Base-by-base conservation (phyloP, 2,888 invertebrate species). In the Drosophila nr. medialis region DNA sequence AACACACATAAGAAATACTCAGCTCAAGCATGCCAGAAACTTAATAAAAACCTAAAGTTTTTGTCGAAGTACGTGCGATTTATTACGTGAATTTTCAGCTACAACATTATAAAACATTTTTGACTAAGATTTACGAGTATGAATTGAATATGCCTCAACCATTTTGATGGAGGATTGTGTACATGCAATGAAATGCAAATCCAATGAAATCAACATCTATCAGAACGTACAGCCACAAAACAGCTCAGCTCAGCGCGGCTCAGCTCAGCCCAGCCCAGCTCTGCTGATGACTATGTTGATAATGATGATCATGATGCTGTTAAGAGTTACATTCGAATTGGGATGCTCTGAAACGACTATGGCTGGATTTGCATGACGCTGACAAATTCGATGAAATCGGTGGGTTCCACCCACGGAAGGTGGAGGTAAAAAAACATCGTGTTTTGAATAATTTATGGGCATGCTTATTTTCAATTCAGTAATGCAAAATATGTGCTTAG, bases 381-480 rank as follows among this genome's bases (percentile, higher is more conserved):
- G 56, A 62, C 66, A 73, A 63, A 72, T 75, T 78, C 30, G 45
- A 42, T 29, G 56, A 40, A 49, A 45, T 60, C 38, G 49, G 32
- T 45, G 63, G 18, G 15, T 48, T 49, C 24, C 27, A 42, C 29
- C 32, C 30, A 11, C 50, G 2, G 21, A 8, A 64, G 29, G 24
- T 40, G 51, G 15, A 11, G 24, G 4, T 2, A 51, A 21, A 21
- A 51, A 21, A 21, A 21, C 27, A 38, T 29, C 49, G 51, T 64
- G 68, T 56, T 53, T 34, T 80, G 80, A 77, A 80, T 80, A 64
- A 80, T 80, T 80, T 80, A 80, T 70, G 53, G 53, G 42, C 49
- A n/a, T 27, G 32, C 56, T 65, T 60, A 68, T 62, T 71, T 59
- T 59, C 51, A 32, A 56, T 70, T 62, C n/a, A n/a, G 56, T 24